Evolutionary conservation across 1,140 invertebrate genomes (phyloP).

Genomic region (Drosophila watanabei): DNA sequence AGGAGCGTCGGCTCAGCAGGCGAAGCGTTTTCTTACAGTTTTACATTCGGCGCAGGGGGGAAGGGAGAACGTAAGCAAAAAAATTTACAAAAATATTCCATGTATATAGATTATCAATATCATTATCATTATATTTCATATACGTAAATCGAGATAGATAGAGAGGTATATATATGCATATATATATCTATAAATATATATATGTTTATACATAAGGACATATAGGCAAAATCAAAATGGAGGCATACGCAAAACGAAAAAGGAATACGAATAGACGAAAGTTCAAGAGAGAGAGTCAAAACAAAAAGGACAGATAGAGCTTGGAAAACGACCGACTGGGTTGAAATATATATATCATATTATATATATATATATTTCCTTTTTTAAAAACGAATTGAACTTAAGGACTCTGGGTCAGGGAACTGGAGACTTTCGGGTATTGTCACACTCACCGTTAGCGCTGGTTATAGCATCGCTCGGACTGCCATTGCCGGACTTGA

Average conservation of each 20-base stretch:
- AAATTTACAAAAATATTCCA: constrained; percentile 57
- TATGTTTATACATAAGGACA: constrained; percentile 19
- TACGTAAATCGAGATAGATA: constrained; percentile 1
- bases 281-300: constrained; percentile 22
- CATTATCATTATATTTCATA: constrained; percentile 7
- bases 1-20: constrained; percentile 48
- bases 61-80: constrained; percentile 48
- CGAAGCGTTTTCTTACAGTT: constrained; percentile 42
- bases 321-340: constrained; percentile 17
- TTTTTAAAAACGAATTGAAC: neutral
- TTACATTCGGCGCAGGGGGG: constrained; percentile 44
- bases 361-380: constrained; percentile 6
- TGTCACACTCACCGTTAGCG: constrained; percentile 42
- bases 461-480: constrained; percentile 35
- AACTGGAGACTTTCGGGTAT: constrained; percentile 2
- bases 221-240: constrained; percentile 46
- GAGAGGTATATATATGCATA: neutral
- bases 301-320: constrained; percentile 25
- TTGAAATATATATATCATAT: constrained; percentile 8
- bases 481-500: constrained; percentile 47
- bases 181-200: constrained; percentile 13
- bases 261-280: constrained; percentile 21
- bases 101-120: constrained; percentile 47
- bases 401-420: neutral
- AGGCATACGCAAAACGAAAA: constrained; percentile 28